These are phyloP conservation scores for Euplexia lucipara DNA, from an alignment of 2,888 invertebrate species.

Conservation along the genomic window DNA sequence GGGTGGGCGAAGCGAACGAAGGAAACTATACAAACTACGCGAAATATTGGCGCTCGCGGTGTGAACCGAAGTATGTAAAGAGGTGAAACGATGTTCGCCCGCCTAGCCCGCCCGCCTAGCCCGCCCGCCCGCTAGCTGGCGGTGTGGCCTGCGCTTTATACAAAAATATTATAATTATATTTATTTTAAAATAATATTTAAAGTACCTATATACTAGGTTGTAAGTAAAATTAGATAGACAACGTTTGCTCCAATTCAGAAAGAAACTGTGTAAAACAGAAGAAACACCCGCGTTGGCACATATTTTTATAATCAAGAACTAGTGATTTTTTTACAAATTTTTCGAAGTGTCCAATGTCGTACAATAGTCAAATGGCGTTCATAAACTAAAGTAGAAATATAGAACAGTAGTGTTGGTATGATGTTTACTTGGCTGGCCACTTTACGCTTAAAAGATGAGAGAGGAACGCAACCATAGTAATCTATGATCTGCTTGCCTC, in stretches of 20 bases:
- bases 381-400: not conserved
- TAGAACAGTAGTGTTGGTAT: too few relatives aligned
- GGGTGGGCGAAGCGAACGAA: too few relatives aligned
- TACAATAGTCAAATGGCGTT: not conserved
- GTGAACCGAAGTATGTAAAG: too few relatives aligned
- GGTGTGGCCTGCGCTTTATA: constrained; percentile 9
- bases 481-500: not conserved
- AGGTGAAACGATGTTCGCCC: too few relatives aligned
- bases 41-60: too few relatives aligned
- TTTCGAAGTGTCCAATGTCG: too few relatives aligned
- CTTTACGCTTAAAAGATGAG: not conserved
- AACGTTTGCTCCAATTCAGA: constrained; percentile 3
- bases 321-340: too few relatives aligned
- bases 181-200: constrained; percentile 7
- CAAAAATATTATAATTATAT: constrained; percentile 11
- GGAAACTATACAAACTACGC: too few relatives aligned
- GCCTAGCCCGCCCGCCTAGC: too few relatives aligned
- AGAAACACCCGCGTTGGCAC: not conserved
- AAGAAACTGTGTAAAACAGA: constrained; percentile 3
- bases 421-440: not conserved
- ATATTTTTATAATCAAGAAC: too few relatives aligned
- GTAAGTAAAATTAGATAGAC: constrained; percentile 13
- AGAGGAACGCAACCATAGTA: not conserved
- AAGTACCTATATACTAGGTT: constrained; percentile 4
- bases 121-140: too few relatives aligned